Conservation (phyloP, 2,113 vertebrate species). For the Pao palembangensis region DNA sequence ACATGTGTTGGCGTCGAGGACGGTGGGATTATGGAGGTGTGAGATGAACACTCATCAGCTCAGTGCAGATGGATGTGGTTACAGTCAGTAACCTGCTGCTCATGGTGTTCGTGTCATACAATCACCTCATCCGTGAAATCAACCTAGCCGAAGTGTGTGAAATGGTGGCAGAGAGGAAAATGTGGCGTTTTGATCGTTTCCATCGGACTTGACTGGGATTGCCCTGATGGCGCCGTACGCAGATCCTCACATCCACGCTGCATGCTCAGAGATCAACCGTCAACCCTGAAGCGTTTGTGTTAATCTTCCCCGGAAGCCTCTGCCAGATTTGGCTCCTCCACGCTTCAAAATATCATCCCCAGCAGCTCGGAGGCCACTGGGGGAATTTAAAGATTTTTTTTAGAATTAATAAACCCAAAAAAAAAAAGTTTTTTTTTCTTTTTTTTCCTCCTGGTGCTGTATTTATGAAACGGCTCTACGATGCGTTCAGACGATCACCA, state of each 20-base stretch:
- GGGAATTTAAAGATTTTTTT: constrained; percentile 17
- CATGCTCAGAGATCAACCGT: constrained; percentile 44
- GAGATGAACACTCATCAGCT: no score
- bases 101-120: no score
- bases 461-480: no score
- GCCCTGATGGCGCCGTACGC: constrained; percentile 6
- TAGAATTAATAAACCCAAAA: constrained; percentile 22
- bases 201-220: constrained; percentile 26
- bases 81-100: no score
- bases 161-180: background rate
- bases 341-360: constrained; percentile 32
- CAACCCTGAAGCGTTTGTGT: constrained; percentile 38
- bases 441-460: no score
- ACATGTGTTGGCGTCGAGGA: no score
- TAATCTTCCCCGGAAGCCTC: constrained; percentile 43
- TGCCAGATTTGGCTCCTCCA: constrained; percentile 41
- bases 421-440: no score
- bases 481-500: no score
- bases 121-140: no score
- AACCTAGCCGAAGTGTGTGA: no score
- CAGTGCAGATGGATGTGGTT: no score
- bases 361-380: constrained; percentile 15
- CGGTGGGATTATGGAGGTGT: no score
- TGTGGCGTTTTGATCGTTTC: constrained; percentile 17
- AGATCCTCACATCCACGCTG: constrained; percentile 2